phyloP scores from a whole-genome alignment of 2,888 invertebrate genomes.

The Leucophenga maculata region DNA sequence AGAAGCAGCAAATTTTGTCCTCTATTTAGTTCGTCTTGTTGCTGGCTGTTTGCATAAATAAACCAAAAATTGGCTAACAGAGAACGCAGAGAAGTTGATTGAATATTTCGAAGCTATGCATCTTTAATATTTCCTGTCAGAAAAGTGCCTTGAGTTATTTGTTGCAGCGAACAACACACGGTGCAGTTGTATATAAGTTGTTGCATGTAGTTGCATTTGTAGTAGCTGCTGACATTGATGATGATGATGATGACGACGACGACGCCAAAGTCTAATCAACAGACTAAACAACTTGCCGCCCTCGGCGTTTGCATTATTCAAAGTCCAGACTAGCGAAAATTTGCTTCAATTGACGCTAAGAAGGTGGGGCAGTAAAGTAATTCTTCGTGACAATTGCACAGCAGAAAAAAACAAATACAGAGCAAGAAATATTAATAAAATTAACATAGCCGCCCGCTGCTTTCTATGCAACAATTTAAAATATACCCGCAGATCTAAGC shows the following conservation, averaged over 20 bases:
- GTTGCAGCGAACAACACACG: background rate
- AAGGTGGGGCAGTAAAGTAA: too few relatives aligned
- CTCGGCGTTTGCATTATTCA: background rate
- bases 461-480: too few relatives aligned
- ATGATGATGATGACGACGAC: background rate
- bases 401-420: too few relatives aligned
- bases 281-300: slow-evolving; percentile 17
- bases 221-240: background rate
- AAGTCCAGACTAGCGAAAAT: background rate
- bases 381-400: too few relatives aligned
- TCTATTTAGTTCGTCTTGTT: background rate
- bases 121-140: slow-evolving; percentile 22
- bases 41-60: slow-evolving; percentile 19
- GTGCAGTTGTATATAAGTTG: too few relatives aligned
- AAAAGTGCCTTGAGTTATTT: slow-evolving; percentile 8
- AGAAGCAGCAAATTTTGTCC: slow-evolving; percentile 21
- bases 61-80: slow-evolving; percentile 39
- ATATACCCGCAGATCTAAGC: too few relatives aligned
- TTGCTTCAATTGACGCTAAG: too few relatives aligned
- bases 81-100: slow-evolving; percentile 47
- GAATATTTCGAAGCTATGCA: slow-evolving; percentile 55
- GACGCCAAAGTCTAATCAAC: slow-evolving; percentile 20
- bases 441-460: too few relatives aligned
- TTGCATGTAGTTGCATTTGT: background rate
- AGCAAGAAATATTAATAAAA: too few relatives aligned